Base-by-base conservation (phyloP, 2,888 invertebrate species). In the Achlya flavicornis region DNA sequence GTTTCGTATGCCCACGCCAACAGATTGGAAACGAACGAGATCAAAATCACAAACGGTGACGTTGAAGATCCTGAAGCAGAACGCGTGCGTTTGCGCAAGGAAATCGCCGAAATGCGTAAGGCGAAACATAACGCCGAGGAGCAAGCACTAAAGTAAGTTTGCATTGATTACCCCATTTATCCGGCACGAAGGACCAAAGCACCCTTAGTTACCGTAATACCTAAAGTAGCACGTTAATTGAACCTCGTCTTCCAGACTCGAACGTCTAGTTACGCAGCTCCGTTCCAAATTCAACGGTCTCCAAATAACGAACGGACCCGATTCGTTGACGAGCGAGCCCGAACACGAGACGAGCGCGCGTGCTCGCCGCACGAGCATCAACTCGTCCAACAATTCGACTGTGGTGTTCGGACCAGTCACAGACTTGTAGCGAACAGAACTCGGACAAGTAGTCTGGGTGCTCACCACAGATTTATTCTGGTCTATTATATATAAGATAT, bases 381-480 rank as follows among this genome's bases (percentile, higher is more conserved):
- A 90, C 77, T 88, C 90, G 19, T 83, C 88, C 63, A 88, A 87
- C 64, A 89, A 86, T 73, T 85, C 91, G 16, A 89, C 91, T 46
- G 94, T 95, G 43, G 91, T 95, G 61, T 94, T 95, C 71, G 95
- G 95, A 19, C 95, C 95, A 16, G 95, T 95, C 19, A 95, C 95
- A 3, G 95, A 95, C 81, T 94, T 94, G 89, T 94, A 93, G 91
- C 92, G 91, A 88, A 89, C 77, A 79, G 81, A 82, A 70, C 57
- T 83, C 65, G 78, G 74, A 68, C 80, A 82, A 67, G 73, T 80
- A 67, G 79, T 81, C 63, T 81, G 83, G 68, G 76, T 71, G 35
- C 67, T 91, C 38, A 80, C 84, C 72, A 76, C 85, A 57, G 91
- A 92, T 72, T 67, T 91, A 62, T 68, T 90, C 76, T 87, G 85